Evolutionary conservation across 2,888 invertebrate genomes (phyloP).

Genomic region (Panzeria rudis): DNA sequence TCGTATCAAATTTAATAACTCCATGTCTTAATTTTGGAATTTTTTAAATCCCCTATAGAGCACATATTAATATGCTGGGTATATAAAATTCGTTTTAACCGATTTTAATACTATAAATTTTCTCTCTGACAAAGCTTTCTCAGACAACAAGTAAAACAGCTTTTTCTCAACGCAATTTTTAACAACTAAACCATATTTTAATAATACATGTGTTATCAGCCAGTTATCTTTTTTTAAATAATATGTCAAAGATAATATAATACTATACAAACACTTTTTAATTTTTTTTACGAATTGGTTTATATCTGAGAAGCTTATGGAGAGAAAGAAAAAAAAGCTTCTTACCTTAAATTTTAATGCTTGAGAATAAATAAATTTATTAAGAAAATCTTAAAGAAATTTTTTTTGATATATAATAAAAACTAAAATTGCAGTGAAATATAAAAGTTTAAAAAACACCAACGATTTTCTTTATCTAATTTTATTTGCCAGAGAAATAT

Average conservation of each 20-base stretch:
- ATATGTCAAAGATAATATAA: not conserved
- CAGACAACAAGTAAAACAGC: not conserved
- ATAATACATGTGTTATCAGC: slow-evolving; percentile 24
- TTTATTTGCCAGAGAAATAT: no score
- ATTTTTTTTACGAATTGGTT: no score
- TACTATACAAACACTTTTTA: not conserved
- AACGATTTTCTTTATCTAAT: no score
- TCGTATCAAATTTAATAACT: not conserved
- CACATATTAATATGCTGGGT: not conserved
- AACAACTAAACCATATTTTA: not conserved
- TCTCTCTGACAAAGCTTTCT: slow-evolving; percentile 7
- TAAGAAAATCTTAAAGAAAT: no score
- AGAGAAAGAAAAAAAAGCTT: no score
- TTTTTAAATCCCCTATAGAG: not conserved
- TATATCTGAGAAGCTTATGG: no score
- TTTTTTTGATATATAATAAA: no score
- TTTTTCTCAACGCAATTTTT: slow-evolving; percentile 8
- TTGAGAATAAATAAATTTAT: no score
- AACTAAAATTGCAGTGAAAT: no score
- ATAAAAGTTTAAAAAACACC: no score
- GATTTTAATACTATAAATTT: not conserved
- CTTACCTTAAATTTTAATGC: no score
- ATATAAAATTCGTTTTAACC: not conserved
- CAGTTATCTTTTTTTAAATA: slow-evolving; percentile 3
- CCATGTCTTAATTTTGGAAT: not conserved